Percentiles rank a stretch among this genome's conserved stretches.
These are phyloP conservation scores for Oxystoma pomonae DNA, from an alignment of 2,888 invertebrate genomes.

Conservation along the genomic window DNA sequence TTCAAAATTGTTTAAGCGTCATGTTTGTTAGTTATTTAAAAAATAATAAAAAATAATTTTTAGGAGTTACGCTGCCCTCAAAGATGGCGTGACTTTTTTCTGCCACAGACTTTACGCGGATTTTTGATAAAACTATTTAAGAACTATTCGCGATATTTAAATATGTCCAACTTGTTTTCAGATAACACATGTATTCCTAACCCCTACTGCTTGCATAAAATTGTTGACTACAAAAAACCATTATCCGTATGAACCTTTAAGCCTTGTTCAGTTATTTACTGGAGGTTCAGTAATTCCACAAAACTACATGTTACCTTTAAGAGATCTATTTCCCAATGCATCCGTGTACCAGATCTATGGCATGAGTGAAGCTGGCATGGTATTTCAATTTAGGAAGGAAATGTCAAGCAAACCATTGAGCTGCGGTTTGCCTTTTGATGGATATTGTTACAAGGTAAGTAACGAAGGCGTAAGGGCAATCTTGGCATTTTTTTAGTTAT, in stretches of 20 bases:
- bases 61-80: no score
- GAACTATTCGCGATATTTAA: no score
- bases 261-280: background rate
- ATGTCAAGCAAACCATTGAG: slow-evolving; percentile 5
- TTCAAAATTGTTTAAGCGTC: no score
- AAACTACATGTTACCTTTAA: slow-evolving; percentile 4
- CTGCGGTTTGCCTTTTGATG: slow-evolving; percentile 12
- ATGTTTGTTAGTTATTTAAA: no score
- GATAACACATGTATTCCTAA: slow-evolving; percentile 5
- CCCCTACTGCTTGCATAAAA: slow-evolving; percentile 8
- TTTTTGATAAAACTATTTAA: no score
- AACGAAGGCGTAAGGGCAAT: no score
- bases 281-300: slow-evolving; percentile 7
- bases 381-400: background rate
- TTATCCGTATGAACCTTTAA: background rate
- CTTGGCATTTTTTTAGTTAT: no score
- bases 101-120: no score
- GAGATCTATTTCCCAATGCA: slow-evolving; percentile 5
- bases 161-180: no score
- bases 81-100: no score
- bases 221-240: background rate
- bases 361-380: slow-evolving; percentile 13
- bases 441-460: slow-evolving; percentile 15
- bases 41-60: no score
- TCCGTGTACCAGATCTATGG: slow-evolving; percentile 5